phyloP scores from a whole-genome alignment of 1,140 invertebrate genomes.

The Leptinotarsa defecta region DNA sequence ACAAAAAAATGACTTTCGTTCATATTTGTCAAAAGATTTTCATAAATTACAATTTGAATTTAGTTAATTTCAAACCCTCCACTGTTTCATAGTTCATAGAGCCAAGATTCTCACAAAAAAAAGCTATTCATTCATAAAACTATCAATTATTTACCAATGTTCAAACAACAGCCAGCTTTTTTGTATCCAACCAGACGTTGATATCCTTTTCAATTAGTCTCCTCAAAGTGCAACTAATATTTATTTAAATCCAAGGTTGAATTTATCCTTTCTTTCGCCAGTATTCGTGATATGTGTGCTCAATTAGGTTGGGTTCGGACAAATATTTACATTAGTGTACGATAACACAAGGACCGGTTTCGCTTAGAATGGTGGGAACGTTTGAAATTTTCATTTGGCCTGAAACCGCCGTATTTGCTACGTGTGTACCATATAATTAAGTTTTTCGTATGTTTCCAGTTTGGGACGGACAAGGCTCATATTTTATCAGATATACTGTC shows the following conservation, averaged over 20 bases:
- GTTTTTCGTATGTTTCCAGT: not conserved
- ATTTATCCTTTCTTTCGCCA: constrained; percentile 19
- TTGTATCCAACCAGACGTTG: not conserved
- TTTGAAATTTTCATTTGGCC: constrained; percentile 6
- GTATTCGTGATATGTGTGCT: constrained; percentile 26
- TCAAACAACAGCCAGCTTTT: not conserved
- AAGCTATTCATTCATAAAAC: too few species aligned
- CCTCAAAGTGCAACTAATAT: constrained; percentile 18
- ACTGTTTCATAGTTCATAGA: too few species aligned
- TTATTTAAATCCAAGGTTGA: constrained; percentile 25
- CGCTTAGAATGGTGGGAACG: not conserved
- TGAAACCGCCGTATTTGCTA: not conserved
- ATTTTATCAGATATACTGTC: not conserved
- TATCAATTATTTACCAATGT: too few species aligned
- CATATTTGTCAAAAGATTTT: too few species aligned
- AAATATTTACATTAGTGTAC: constrained; percentile 23
- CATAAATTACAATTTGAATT: too few species aligned
- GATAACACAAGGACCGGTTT: constrained; percentile 21
- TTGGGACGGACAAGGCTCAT: not conserved
- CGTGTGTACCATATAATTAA: constrained; percentile 2
- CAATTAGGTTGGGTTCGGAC: constrained; percentile 16
- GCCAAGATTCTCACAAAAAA: too few species aligned
- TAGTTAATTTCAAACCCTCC: too few species aligned
- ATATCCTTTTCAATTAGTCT: not conserved
- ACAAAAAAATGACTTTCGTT: too few species aligned